phyloP scores from a whole-genome alignment of 1,140 invertebrate species.

The Ctenoplectra terminalis region DNA sequence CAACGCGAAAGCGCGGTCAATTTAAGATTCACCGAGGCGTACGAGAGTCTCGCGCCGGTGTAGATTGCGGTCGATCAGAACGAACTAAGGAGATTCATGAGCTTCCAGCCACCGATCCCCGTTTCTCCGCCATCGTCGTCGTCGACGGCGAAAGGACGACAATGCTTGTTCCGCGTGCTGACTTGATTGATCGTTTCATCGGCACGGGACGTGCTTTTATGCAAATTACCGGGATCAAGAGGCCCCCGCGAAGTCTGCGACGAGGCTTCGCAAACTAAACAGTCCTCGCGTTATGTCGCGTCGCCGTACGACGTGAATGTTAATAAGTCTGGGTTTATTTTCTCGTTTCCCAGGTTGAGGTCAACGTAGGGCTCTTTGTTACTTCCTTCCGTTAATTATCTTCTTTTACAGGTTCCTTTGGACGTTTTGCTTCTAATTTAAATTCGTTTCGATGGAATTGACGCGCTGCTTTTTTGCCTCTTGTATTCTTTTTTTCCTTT shows the following conservation, averaged over 20 bases:
- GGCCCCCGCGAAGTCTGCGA: conserved; percentile 44
- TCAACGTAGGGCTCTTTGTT: too few species aligned
- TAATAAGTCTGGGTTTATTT: conserved; percentile 41
- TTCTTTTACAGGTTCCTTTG: neutral
- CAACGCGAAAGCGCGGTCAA: conserved; percentile 30
- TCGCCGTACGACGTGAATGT: conserved; percentile 49
- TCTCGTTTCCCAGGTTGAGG: neutral
- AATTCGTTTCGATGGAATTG: neutral
- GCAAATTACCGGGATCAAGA: conserved; percentile 71
- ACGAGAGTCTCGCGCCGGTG: neutral
- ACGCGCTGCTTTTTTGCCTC: too few species aligned
- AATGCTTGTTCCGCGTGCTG: conserved; percentile 37
- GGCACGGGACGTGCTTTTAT: conserved; percentile 60
- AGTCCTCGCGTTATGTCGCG: conserved; percentile 33
- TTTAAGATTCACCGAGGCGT: conserved; percentile 46
- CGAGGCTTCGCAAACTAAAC: conserved; percentile 49
- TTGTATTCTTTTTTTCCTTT: neutral
- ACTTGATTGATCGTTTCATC: conserved; percentile 70
- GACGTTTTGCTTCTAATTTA: neutral
- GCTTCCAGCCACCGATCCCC: neutral
- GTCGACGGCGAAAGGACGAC: conserved; percentile 27
- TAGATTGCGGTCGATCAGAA: conserved; percentile 37
- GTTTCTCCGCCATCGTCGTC: neutral
- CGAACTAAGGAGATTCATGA: conserved; percentile 3
- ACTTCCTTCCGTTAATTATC: neutral